Evolutionary conservation across 2,888 invertebrate genomes (phyloP), one percentile per base, ranked within the genome.

Genomic region (Clivina fossor): DNA sequence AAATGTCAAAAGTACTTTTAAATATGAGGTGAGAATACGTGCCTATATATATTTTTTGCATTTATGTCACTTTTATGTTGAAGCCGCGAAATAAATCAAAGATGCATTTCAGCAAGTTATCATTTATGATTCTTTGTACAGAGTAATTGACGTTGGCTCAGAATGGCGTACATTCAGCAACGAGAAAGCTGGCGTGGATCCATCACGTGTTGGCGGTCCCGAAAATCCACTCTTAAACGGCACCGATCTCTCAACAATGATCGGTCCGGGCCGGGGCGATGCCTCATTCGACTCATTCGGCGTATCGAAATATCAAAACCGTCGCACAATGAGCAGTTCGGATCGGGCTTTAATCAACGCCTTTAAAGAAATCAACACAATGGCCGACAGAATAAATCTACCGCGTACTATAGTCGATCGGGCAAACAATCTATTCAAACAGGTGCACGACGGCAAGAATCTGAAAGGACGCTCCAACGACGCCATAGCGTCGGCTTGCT

Each of bases 161-260:
- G 99, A 99, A 76, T 99, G 99, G 99, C 83, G 99, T 72, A 99
- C 98, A 57, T 99, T 99, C 75, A 96, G 95, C 69, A 99, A 98
- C 73, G 99, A 99, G 71, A 97, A 96, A 69, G 87, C 89, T 49
- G 91, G 93, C 5, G 93, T 92, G 0, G 99, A 99, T 75, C 97
- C 98, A 3, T 96, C 96, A 76, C 96, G 99, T 89, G 99, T 99
- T 61, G 99, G 99, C 79, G 97, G 97, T 0, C 94, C 98, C 0
- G 99, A 99, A 78, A 99, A 99, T 77, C 93, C 95, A 0, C 77
- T 99, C 2, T 78, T 99, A 0, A 92, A 91, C 66, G 96, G 98
- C 0, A 91, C 94, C 35, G 98, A 99, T 73, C 79, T 99, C 19
- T 94, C 96, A 0, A 99, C 99, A 5, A 92, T 95, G 75, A 99